A percentile compares a stretch with the other conserved stretches of the same genome.
These are phyloP conservation scores for Arion vulgaris DNA, from an alignment of 1,140 invertebrate genomes.

Conservation along the genomic window DNA sequence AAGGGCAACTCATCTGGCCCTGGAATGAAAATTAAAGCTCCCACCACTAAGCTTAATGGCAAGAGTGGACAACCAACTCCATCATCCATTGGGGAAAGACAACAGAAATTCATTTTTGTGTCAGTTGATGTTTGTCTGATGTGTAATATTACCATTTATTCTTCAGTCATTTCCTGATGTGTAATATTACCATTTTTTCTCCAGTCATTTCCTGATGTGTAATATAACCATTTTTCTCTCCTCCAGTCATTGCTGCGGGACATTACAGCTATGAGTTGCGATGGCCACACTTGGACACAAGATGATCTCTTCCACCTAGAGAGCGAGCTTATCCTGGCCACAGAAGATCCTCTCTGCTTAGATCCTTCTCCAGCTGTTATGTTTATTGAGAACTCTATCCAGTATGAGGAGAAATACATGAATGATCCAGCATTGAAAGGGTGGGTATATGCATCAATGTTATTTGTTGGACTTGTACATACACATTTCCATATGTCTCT, in stretches of 20 bases:
- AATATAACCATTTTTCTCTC: not conserved
- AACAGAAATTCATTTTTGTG: no score
- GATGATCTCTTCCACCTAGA: constrained; percentile 87
- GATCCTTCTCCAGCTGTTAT: constrained; percentile 87
- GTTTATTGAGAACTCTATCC: constrained; percentile 81
- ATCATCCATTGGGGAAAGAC: no score
- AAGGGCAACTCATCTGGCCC: no score
- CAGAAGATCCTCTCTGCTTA: constrained; percentile 87
- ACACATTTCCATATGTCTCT: no score
- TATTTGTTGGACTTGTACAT: not conserved
- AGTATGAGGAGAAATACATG: constrained; percentile 82
- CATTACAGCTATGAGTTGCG: constrained; percentile 77
- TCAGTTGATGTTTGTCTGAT: no score
- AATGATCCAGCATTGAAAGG: constrained; percentile 83
- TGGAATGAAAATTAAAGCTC: no score
- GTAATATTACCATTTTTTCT: no score
- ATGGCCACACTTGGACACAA: constrained; percentile 80
- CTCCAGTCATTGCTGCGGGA: constrained; percentile 81
- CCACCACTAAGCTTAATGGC: no score
- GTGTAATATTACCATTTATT: not conserved
- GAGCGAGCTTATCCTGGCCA: constrained; percentile 86
- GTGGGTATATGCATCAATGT: constrained; percentile 53
- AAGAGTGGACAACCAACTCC: no score
- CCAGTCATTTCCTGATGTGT: constrained; percentile 75
- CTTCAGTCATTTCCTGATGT: constrained; percentile 77